These are phyloP conservation scores for Molorchus minor DNA, from an alignment of 2,888 invertebrate species.

Conservation along the genomic window DNA sequence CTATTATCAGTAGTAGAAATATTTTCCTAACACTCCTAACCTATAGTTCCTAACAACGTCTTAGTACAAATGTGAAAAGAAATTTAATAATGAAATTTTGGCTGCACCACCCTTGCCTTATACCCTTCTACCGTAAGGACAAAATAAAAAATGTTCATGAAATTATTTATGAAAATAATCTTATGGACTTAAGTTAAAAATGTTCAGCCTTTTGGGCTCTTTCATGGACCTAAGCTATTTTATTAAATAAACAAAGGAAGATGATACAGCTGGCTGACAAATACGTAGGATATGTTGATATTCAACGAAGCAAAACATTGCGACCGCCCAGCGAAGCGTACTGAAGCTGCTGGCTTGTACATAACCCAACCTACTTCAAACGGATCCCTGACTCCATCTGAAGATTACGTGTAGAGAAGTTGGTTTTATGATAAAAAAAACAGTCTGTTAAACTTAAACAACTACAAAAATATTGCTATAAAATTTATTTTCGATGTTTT, in stretches of 20 bases:
- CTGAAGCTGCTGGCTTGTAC: neutral
- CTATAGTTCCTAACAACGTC: no score
- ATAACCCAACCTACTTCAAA: neutral
- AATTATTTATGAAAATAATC: neutral
- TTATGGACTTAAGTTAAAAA: neutral
- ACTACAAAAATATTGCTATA: no score
- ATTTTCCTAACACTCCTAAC: no score
- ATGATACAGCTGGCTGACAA: constrained; percentile 16
- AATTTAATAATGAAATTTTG: no score
- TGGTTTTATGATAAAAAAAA: neutral
- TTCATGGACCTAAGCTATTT: constrained; percentile 5
- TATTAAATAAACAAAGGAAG: constrained; percentile 16
- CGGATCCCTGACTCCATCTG: neutral
- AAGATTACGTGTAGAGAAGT: neutral
- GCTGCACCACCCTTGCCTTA: no score
- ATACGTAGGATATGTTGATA: constrained; percentile 23
- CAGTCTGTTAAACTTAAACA: neutral
- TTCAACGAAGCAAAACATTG: constrained; percentile 21
- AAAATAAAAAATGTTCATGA: no score
- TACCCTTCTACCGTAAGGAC: no score
- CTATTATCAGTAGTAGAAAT: no score
- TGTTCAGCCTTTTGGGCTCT: no score
- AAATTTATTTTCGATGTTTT: no score
- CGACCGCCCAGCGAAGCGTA: constrained; percentile 5
- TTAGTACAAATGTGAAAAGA: no score